phyloP scores from a whole-genome alignment of 2,797 vertebrate species.

The Iguana delicatissima region DNA sequence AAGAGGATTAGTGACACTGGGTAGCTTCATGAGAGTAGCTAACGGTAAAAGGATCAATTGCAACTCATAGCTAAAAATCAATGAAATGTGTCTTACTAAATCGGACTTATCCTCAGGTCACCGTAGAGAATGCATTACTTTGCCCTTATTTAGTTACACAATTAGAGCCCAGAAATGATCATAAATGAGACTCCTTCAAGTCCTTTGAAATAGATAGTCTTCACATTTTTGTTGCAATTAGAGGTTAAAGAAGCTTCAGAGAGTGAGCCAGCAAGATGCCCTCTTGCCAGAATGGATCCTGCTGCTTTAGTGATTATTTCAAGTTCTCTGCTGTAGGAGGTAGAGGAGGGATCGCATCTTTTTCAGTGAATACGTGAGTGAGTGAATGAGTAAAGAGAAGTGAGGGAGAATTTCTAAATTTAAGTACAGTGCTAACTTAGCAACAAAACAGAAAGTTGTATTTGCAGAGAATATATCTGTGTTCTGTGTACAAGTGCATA shows the following conservation, averaged over 20 bases:
- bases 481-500: neutral
- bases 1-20: constrained; percentile 81
- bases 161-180: constrained; percentile 68
- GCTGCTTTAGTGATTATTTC: constrained; percentile 56
- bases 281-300: constrained; percentile 37
- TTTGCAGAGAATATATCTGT: neutral
- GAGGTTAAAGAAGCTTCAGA: constrained; percentile 48
- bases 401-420: constrained; percentile 51
- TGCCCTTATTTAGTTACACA: constrained; percentile 64
- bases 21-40: constrained; percentile 69
- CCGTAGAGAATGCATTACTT: constrained; percentile 58
- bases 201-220: constrained; percentile 55
- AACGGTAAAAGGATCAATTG: constrained; percentile 75
- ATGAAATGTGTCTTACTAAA: constrained; percentile 75
- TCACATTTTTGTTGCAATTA: constrained; percentile 37
- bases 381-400: constrained; percentile 31
- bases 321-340: constrained; percentile 45
- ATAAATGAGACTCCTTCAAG: constrained; percentile 48
- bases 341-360: constrained; percentile 39
- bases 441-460: constrained; percentile 19
- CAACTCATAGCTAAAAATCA: constrained; percentile 80
- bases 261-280: neutral
- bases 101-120: constrained; percentile 67
- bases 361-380: constrained; percentile 31
- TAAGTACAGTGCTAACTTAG: constrained; percentile 22